A percentile compares a stretch with the other conserved stretches of the same genome.
Evolutionary conservation across 2,888 invertebrate genomes (phyloP).

Genomic region (Boloria selene): DNA sequence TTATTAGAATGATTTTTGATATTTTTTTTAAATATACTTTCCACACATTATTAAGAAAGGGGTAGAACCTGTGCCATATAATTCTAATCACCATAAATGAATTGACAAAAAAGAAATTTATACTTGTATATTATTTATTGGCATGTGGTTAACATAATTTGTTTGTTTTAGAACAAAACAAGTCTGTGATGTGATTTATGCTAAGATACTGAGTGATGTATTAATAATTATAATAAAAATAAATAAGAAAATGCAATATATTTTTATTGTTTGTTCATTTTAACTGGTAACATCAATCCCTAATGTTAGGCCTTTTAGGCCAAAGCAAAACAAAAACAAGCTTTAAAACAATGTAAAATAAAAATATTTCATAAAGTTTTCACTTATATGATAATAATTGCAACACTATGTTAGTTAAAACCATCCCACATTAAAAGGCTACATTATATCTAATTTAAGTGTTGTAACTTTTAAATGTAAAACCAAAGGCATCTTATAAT

Average conservation of each 20-base stretch:
- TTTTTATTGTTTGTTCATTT: slow-evolving; percentile 37
- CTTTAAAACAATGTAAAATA: background rate
- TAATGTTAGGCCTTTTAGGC: slow-evolving; percentile 21
- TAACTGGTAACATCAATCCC: slow-evolving; percentile 33
- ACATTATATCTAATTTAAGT: background rate
- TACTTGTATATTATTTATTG: slow-evolving; percentile 26
- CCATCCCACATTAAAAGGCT: too few species aligned
- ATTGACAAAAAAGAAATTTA: slow-evolving; percentile 6
- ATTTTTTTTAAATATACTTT: too few species aligned
- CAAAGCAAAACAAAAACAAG: slow-evolving; percentile 11
- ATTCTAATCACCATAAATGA: slow-evolving; percentile 23
- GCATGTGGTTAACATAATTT: slow-evolving; percentile 45
- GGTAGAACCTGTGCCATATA: slow-evolving; percentile 32
- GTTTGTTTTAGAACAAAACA: slow-evolving; percentile 55
- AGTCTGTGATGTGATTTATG: slow-evolving; percentile 67
- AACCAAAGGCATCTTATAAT: background rate
- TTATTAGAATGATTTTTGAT: too few species aligned
- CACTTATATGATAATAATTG: background rate
- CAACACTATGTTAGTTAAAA: background rate
- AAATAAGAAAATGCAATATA: slow-evolving; percentile 29
- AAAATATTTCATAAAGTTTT: background rate
- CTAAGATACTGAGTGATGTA: slow-evolving; percentile 22
- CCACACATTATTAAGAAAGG: too few species aligned
- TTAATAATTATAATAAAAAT: slow-evolving; percentile 22
- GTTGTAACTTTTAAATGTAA: background rate